Evolutionary conservation across 1,140 invertebrate species (phyloP).

Genomic region (Drosophila tristis): DNA sequence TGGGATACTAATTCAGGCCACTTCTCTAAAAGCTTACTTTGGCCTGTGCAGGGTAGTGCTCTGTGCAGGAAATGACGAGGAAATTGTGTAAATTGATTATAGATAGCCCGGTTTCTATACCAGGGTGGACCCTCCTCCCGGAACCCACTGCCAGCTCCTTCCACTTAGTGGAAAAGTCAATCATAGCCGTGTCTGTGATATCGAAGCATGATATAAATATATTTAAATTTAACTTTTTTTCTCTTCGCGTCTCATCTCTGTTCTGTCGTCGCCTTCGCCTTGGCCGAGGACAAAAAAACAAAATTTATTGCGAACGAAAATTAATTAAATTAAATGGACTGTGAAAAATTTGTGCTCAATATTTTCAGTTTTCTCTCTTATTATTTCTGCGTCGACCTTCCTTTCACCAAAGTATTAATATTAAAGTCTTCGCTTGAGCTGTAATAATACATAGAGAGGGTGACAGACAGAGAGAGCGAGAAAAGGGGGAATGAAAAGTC

Average conservation of each 20-base stretch:
- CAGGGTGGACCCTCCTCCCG: slow-evolving; percentile 14
- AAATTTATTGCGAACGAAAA: slow-evolving; percentile 77
- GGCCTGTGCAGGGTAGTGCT: neutral
- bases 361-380: slow-evolving; percentile 21
- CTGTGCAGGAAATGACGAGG: slow-evolving; percentile 62
- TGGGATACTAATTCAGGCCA: slow-evolving; percentile 55
- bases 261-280: slow-evolving; percentile 29
- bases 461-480: neutral
- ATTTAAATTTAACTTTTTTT: slow-evolving; percentile 68
- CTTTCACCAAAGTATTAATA: slow-evolving; percentile 54
- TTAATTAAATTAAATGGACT: slow-evolving; percentile 79
- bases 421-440: slow-evolving; percentile 40
- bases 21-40: slow-evolving; percentile 36
- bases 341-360: slow-evolving; percentile 65
- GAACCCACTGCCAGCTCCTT: neutral
- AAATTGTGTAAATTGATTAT: slow-evolving; percentile 79
- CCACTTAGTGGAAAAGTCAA: slow-evolving; percentile 60
- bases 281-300: slow-evolving; percentile 40
- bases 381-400: slow-evolving; percentile 14
- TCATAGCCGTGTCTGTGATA: slow-evolving; percentile 36
- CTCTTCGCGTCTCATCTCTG: slow-evolving; percentile 11
- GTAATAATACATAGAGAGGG: neutral
- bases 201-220: slow-evolving; percentile 21
- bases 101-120: slow-evolving; percentile 60
- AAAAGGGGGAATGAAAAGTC: slow-evolving; percentile 13